Conservation (phyloP, 1,140 invertebrate species). For the Anoplolepis gracilipes region DNA sequence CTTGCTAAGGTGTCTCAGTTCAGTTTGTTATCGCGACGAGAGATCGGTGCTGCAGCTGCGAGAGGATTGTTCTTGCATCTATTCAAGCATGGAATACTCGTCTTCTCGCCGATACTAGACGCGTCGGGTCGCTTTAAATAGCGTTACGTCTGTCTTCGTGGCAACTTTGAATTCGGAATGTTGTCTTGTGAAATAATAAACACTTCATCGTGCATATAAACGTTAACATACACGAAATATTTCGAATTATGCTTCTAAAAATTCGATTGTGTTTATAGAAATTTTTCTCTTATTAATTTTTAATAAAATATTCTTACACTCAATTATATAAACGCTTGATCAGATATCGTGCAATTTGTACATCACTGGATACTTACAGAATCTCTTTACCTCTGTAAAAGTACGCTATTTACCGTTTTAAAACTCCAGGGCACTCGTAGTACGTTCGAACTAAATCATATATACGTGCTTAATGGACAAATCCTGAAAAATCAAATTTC, state of each 20-base stretch:
- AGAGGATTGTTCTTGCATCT: constrained; percentile 34
- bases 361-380: neutral
- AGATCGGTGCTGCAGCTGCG: constrained; percentile 44
- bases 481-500: constrained; percentile 76
- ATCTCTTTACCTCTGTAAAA: neutral
- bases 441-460: neutral
- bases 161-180: constrained; percentile 25
- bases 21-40: constrained; percentile 39
- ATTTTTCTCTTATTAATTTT: too few relatives aligned
- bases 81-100: constrained; percentile 17
- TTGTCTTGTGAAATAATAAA: constrained; percentile 26
- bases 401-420: neutral
- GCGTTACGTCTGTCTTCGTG: constrained; percentile 41
- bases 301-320: too few relatives aligned
- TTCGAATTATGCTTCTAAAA: too few relatives aligned
- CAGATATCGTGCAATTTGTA: neutral
- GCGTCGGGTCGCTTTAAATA: constrained; percentile 25
- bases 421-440: neutral
- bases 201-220: neutral
- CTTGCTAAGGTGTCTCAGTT: constrained; percentile 28
- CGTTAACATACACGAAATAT: neutral
- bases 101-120: constrained; percentile 3
- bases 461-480: neutral
- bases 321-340: neutral
- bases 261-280: too few relatives aligned